Conservation (phyloP, 2,888 invertebrate species). For the Empis stercorea region DNA sequence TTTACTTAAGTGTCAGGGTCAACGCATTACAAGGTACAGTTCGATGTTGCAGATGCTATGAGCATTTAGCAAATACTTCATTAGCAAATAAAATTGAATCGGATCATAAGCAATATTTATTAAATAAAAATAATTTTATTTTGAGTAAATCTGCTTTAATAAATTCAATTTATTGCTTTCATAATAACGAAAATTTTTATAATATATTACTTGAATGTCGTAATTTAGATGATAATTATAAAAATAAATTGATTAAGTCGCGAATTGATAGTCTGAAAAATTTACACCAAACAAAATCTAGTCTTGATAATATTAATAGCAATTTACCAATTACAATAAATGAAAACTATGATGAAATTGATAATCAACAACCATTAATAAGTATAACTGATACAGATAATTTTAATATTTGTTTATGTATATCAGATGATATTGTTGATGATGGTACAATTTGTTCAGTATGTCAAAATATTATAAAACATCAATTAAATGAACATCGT, state of each 20-base stretch:
- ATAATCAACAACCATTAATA: background rate
- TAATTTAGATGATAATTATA: conserved; percentile 16
- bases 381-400: conserved; percentile 41
- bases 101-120: background rate
- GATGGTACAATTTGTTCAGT: conserved; percentile 24
- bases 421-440: conserved; percentile 9
- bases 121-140: background rate
- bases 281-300: too few relatives aligned
- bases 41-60: conserved; percentile 44
- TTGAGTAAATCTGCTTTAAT: background rate
- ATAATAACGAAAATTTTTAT: conserved; percentile 18
- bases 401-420: conserved; percentile 28
- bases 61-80: conserved; percentile 20
- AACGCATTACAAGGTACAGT: conserved; percentile 65
- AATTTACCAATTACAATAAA: background rate
- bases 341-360: background rate
- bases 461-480: conserved; percentile 28
- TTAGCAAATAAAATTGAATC: conserved; percentile 25
- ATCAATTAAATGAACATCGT: conserved; percentile 24
- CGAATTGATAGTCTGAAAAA: too few relatives aligned
- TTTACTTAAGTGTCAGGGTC: conserved; percentile 47
- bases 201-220: conserved; percentile 19
- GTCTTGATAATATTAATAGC: background rate
- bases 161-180: conserved; percentile 15
- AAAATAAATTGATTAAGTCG: too few relatives aligned